Percentiles rank a stretch among this genome's conserved stretches.
Conservation (phyloP, 2,113 vertebrate genomes). For the Rhynchomys soricoides region DNA sequence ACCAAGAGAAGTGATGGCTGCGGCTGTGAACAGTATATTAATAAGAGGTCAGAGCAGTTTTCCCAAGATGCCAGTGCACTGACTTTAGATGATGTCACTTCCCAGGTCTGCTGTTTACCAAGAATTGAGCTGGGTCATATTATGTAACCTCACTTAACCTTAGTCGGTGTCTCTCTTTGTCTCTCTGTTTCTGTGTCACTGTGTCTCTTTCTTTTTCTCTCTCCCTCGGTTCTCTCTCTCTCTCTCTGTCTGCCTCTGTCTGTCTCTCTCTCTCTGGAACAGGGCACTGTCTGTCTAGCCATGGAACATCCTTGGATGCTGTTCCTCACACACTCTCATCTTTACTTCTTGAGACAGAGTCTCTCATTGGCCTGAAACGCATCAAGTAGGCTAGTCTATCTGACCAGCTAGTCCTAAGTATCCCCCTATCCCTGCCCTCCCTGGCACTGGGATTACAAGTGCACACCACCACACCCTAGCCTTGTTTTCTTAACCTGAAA, state of each 20-base stretch:
- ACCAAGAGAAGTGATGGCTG: not conserved
- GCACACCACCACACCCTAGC: not conserved
- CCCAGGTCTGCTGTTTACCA: not conserved
- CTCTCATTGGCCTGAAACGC: not conserved
- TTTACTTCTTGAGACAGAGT: not conserved
- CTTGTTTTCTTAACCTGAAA: not conserved
- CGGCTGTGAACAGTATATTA: not conserved
- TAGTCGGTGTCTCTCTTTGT: not conserved
- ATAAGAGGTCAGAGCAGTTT: not conserved
- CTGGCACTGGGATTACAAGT: not conserved
- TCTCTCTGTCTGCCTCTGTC: not conserved
- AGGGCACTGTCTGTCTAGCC: not conserved
- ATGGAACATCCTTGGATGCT: not conserved
- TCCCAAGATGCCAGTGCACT: not conserved
- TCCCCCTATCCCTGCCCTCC: not conserved
- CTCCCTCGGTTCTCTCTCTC: not conserved
- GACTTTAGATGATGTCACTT: not conserved
- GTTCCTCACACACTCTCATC: not conserved
- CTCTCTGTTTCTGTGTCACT: not conserved
- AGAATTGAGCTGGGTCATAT: not conserved
- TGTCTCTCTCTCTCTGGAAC: not conserved
- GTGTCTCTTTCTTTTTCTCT: not conserved
- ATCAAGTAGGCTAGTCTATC: not conserved
- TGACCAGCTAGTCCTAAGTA: not conserved
- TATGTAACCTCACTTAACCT: not conserved